Evolutionary conservation across 2,888 invertebrate genomes (phyloP), one percentile per base, ranked within the genome.

Genomic region (Lochmaea capreae): DNA sequence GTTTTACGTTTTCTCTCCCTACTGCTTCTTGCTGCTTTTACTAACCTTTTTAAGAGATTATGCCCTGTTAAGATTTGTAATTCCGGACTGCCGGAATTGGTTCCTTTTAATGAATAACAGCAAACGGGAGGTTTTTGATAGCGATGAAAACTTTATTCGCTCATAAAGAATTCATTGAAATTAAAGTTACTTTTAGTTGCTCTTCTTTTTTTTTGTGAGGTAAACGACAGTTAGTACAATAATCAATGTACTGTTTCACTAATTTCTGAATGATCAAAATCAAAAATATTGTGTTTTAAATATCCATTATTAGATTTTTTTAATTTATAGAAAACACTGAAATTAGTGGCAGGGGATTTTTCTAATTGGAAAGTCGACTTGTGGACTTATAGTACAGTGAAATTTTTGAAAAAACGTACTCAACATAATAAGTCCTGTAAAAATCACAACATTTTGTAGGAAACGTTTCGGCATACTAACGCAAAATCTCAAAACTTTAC

Each of bases 11-110:
- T 39, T 79, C 71, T 72, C 62, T 63, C 62, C 62, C 62, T 43
- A 63, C 62, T 18, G 62, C 18, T 63, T 43, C 62, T 63, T 63
- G 67, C 72, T 72, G 72, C 73, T 72, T 77, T 67, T 71, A 76
- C 76, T 73, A 74, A 75, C 72, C 71, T 69, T 72, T 74, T 71
- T 76, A 67, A 73, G 71, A 76, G 76, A 77, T 77, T 76, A 76
- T 74, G 77, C 71, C 49, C 76, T 65, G 74, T 73, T 75, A 72
- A 76, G 77, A 77, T 77, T 76, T 72, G 76, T 68, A 75, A 76
- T 74, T 76, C 68, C 74, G 72, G 70, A 72, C 22, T 69, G 33
- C 59, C 42, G 75, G 65, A 70, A 65, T 67, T 26, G 67, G 54
- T 58, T 10, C 18, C 49, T 63, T 73, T 73, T 73, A 73, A 73